Conservation (phyloP, 2,797 vertebrate genomes). For the Oryzias dopingdopingensis region DNA sequence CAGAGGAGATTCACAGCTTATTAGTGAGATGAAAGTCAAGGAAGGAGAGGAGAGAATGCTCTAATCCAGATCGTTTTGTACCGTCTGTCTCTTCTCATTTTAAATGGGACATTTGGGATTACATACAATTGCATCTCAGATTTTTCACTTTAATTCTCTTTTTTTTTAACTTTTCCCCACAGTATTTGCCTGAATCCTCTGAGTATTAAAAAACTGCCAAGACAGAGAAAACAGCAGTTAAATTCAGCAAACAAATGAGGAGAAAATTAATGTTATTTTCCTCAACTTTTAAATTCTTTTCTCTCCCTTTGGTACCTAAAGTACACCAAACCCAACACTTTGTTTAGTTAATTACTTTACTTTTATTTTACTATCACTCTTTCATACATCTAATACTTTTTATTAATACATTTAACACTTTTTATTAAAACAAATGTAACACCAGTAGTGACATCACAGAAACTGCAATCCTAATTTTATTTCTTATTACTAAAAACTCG, state of each 20-base stretch:
- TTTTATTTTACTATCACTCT: no score
- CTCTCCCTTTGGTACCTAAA: conserved; percentile 28
- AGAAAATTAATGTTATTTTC: conserved; percentile 24
- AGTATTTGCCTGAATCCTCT: conserved; percentile 40
- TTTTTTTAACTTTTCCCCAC: not conserved
- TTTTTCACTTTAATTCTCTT: conserved; percentile 15
- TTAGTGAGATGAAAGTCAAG: conserved; percentile 66
- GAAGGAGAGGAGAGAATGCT: conserved; percentile 50
- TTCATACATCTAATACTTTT: no score
- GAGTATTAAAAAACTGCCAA: conserved; percentile 50
- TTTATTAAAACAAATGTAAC: no score
- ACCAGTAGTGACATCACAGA: no score
- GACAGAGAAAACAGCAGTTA: conserved; percentile 40
- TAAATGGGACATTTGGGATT: conserved; percentile 71
- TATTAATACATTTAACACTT: no score
- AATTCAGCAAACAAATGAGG: conserved; percentile 56
- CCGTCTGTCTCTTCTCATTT: conserved; percentile 56
- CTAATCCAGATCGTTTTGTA: conserved; percentile 67
- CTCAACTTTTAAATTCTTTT: conserved; percentile 42
- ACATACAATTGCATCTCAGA: conserved; percentile 34
- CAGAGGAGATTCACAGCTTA: conserved; percentile 56
- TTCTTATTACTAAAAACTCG: no score
- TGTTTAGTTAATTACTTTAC: no score
- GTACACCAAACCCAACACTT: no score
- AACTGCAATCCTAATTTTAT: no score